A percentile compares a stretch with the other conserved stretches of the same genome.
Conservation (phyloP, 2,888 invertebrate species). For the Caenorhabditis imperialis region DNA sequence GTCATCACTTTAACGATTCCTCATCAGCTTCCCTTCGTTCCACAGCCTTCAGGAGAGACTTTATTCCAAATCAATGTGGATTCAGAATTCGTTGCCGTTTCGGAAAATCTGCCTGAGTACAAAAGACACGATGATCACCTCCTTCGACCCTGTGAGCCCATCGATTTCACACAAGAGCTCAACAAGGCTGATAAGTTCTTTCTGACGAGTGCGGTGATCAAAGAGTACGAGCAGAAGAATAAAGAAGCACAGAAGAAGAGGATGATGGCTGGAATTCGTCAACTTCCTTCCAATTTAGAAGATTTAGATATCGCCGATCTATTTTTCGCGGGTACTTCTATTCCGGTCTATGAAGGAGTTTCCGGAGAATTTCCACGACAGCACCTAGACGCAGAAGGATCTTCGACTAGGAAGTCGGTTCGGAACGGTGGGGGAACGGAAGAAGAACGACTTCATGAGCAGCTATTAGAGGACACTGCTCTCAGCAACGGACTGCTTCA, state of each 20-base stretch:
- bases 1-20: conserved; percentile 24
- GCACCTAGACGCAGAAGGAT: conserved; percentile 5
- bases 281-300: conserved; percentile 2
- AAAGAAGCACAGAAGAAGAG: conserved; percentile 21
- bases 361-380: conserved; percentile 10
- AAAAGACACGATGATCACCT: conserved; percentile 30
- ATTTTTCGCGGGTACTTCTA: conserved; percentile 33
- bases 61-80: conserved; percentile 27
- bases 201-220: conserved; percentile 38
- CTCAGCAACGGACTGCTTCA: conserved; percentile 10
- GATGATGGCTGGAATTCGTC: conserved; percentile 5
- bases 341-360: conserved; percentile 32
- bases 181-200: conserved; percentile 57
- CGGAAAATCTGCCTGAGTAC: conserved; percentile 17
- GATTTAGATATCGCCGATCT: conserved; percentile 26
- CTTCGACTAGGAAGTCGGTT: background rate
- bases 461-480: conserved; percentile 43
- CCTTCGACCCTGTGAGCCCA: conserved; percentile 23
- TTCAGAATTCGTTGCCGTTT: conserved; percentile 5
- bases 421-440: conserved; percentile 19
- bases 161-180: conserved; percentile 54
- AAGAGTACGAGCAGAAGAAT: conserved; percentile 33
- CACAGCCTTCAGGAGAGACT: background rate
- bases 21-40: conserved; percentile 6
- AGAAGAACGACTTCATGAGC: conserved; percentile 25